Conservation (phyloP, 2,888 invertebrate species). For the Trichacis sp. region DNA sequence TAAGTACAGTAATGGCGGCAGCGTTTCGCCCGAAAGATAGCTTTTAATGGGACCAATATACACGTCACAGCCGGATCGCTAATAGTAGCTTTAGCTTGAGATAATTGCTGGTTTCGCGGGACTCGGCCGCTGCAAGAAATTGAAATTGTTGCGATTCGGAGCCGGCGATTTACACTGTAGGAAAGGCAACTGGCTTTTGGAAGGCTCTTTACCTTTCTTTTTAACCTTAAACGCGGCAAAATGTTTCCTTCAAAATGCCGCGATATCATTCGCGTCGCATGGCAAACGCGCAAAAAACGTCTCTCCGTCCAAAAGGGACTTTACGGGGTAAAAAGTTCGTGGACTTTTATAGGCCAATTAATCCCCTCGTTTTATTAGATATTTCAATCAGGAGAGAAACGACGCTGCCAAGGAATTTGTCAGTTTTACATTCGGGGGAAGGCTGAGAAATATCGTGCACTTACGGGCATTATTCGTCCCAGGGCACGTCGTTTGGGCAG, state of each 20-base stretch:
- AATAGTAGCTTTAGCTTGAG: conserved; percentile 57
- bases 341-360: background rate
- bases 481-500: background rate
- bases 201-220: conserved; percentile 30
- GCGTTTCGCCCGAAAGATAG: conserved; percentile 40
- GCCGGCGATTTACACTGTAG: conserved; percentile 41
- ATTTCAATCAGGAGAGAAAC: background rate
- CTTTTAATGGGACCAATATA: conserved; percentile 51
- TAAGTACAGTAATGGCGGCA: conserved; percentile 49
- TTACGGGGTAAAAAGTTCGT: background rate
- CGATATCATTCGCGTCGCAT: conserved; percentile 30
- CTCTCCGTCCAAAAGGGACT: too few relatives aligned
- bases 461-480: background rate
- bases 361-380: background rate
- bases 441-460: background rate
- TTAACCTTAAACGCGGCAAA: conserved; percentile 38
- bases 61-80: conserved; percentile 55
- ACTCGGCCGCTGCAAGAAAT: conserved; percentile 43
- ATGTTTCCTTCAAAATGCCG: conserved; percentile 31
- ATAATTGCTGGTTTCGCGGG: conserved; percentile 55
- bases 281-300: conserved; percentile 15
- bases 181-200: conserved; percentile 33
- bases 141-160: conserved; percentile 47
- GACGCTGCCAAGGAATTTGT: background rate
- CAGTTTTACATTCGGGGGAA: background rate